These are phyloP conservation scores for Aplodontia rufa DNA, from an alignment of 2,113 vertebrate genomes.

Conservation along the genomic window DNA sequence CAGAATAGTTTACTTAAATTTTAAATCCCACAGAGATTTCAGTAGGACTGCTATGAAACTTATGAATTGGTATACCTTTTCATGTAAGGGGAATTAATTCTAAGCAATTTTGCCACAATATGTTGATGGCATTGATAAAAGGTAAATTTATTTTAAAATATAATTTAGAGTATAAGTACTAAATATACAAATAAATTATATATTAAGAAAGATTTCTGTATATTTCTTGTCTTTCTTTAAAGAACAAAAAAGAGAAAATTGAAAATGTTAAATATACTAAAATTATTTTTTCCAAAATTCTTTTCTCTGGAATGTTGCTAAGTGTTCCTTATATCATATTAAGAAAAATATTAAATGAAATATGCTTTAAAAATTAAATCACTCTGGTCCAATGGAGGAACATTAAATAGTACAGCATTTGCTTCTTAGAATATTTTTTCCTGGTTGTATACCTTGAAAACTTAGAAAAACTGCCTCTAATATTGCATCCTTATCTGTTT, in stretches of 20 bases:
- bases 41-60: neutral
- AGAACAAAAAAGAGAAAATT: neutral
- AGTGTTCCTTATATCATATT: neutral
- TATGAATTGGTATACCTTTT: neutral
- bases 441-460: neutral
- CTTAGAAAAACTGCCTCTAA: neutral
- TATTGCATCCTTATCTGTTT: neutral
- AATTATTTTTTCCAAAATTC: neutral
- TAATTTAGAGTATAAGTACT: neutral
- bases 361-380: neutral
- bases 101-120: conserved; percentile 29
- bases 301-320: neutral
- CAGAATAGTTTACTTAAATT: neutral
- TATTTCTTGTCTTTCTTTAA: neutral
- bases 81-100: neutral
- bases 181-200: neutral
- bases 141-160: neutral
- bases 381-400: neutral
- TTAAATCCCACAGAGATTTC: conserved; percentile 23
- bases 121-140: neutral
- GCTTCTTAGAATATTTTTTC: neutral
- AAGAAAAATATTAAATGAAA: neutral
- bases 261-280: neutral
- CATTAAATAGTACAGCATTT: neutral
- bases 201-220: neutral